Conservation (phyloP, 2,797 vertebrate species). For the Hippocampus kuda region DNA sequence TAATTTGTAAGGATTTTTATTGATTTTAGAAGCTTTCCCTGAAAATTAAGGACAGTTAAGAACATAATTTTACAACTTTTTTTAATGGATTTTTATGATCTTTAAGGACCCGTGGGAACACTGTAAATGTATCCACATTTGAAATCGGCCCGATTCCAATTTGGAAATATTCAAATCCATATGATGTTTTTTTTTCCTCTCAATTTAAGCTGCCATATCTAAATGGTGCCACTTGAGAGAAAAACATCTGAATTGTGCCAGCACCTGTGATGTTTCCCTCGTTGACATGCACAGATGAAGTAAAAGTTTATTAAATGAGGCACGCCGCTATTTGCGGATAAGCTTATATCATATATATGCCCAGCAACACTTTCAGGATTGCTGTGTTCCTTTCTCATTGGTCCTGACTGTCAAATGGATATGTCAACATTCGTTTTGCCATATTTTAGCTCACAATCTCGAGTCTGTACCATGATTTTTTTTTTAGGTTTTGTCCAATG, state of each 20-base stretch:
- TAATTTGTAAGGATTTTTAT: too few relatives aligned
- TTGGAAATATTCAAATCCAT: neutral
- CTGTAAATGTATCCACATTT: neutral
- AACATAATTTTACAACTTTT: too few relatives aligned
- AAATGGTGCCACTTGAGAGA: too few relatives aligned
- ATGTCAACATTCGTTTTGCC: neutral
- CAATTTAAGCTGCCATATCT: neutral
- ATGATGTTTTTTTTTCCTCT: neutral
- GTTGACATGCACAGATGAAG: neutral
- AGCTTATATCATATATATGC: neutral
- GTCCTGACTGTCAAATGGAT: neutral
- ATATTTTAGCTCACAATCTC: slow-evolving; percentile 5
- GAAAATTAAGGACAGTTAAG: too few relatives aligned
- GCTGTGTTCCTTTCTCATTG: neutral
- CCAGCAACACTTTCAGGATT: neutral
- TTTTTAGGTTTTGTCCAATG: too few relatives aligned
- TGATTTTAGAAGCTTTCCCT: too few relatives aligned
- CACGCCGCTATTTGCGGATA: neutral
- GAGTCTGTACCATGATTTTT: slow-evolving; percentile 20
- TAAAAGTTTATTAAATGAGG: neutral
- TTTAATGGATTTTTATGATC: too few relatives aligned
- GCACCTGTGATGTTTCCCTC: neutral
- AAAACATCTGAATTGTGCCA: neutral
- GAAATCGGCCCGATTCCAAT: neutral
- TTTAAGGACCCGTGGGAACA: too few relatives aligned